Percentiles rank a stretch among this genome's conserved stretches.
These are phyloP conservation scores for Drosophila kurseongensis DNA, from an alignment of 1,140 invertebrate species.

Conservation along the genomic window DNA sequence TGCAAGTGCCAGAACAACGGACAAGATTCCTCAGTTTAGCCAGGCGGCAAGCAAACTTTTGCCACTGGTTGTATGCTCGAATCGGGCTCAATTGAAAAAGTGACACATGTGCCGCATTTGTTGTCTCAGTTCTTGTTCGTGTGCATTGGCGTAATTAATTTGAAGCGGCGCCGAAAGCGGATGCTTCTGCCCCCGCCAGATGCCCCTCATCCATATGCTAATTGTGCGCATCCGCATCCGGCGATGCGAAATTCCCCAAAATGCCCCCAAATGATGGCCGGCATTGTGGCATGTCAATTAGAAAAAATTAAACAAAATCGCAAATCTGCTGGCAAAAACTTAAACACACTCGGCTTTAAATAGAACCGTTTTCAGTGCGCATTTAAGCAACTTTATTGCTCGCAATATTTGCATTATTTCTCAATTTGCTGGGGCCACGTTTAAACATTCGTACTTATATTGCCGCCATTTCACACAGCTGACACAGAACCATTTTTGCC, in stretches of 20 bases:
- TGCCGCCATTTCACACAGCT: slow-evolving; percentile 68
- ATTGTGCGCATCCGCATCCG: slow-evolving; percentile 70
- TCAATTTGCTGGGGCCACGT: slow-evolving; percentile 65
- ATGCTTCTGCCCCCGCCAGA: slow-evolving; percentile 21
- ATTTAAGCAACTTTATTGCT: slow-evolving; percentile 56
- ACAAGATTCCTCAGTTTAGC: slow-evolving; percentile 42
- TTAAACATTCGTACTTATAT: slow-evolving; percentile 52
- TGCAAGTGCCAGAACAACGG: slow-evolving; percentile 67
- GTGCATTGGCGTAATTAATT: slow-evolving; percentile 81
- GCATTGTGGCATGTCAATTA: slow-evolving; percentile 56
- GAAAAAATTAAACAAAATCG: slow-evolving; percentile 38
- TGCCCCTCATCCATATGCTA: slow-evolving; percentile 54
- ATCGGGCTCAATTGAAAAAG: slow-evolving; percentile 54
- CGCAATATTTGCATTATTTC: slow-evolving; percentile 79
- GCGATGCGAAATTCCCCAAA: slow-evolving; percentile 31
- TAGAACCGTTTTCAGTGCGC: slow-evolving; percentile 10
- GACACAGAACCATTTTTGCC: slow-evolving; percentile 42
- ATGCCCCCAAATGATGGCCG: slow-evolving; percentile 10
- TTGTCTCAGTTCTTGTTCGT: slow-evolving; percentile 57
- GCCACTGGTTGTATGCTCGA: slow-evolving; percentile 19
- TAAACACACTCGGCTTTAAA: background rate
- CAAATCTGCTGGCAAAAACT: background rate
- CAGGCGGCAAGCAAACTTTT: slow-evolving; percentile 65
- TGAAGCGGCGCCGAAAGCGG: slow-evolving; percentile 74
- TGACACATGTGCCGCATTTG: slow-evolving; percentile 63